These are phyloP conservation scores for Pseudochirops cupreus DNA, from an alignment of 2,797 vertebrate genomes.

Conservation along the genomic window DNA sequence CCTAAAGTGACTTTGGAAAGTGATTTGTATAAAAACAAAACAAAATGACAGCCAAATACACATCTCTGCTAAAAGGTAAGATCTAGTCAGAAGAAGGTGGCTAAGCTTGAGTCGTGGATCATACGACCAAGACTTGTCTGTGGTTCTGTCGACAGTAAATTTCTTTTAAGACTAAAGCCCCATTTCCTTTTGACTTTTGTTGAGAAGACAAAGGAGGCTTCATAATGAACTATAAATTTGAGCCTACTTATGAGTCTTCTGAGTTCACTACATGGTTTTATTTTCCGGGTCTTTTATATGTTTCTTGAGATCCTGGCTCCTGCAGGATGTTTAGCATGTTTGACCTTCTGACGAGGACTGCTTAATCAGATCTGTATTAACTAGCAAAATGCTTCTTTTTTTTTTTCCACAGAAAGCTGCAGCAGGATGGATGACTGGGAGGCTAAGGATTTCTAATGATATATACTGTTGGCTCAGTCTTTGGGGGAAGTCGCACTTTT, in stretches of 20 bases:
- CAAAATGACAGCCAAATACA: background rate
- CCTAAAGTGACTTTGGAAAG: conserved; percentile 38
- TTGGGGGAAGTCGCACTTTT: background rate
- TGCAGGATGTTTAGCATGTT: conserved; percentile 36
- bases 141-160: conserved; percentile 61
- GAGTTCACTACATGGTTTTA: conserved; percentile 63
- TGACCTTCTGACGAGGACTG: conserved; percentile 70
- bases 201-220: conserved; percentile 66
- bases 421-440: background rate
- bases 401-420: background rate
- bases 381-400: conserved; percentile 32
- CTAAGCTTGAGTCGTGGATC: conserved; percentile 61
- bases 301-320: conserved; percentile 59
- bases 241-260: conserved; percentile 73
- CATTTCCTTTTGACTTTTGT: conserved; percentile 67
- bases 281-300: conserved; percentile 58
- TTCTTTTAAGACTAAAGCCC: conserved; percentile 68
- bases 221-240: conserved; percentile 69
- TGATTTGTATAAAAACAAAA: conserved; percentile 18
- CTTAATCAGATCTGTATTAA: conserved; percentile 15
- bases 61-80: conserved; percentile 9
- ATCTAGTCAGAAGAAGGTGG: conserved; percentile 48
- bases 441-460: background rate
- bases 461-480: background rate
- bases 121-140: conserved; percentile 10